phyloP scores from a whole-genome alignment of 2,113 vertebrate species.

The Gallinago paraguaiae region DNA sequence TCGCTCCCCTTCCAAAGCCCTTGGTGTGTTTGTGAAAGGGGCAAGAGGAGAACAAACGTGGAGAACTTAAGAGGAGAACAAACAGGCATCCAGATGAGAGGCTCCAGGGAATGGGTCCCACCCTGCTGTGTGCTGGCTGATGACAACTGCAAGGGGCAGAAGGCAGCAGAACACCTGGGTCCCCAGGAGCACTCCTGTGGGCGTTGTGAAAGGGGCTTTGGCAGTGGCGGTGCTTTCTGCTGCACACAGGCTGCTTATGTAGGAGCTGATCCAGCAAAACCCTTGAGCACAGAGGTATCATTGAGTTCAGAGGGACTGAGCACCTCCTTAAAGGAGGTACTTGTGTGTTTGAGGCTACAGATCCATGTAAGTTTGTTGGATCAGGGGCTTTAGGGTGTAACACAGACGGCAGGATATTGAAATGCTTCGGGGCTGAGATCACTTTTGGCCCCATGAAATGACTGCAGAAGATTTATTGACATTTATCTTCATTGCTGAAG shows the following conservation, averaged over 20 bases:
- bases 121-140: not conserved
- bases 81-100: not conserved
- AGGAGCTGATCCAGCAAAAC: not conserved
- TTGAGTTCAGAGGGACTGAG: not conserved
- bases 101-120: not conserved
- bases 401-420: not conserved
- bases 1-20: not conserved
- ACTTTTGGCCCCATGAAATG: not conserved
- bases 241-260: not conserved
- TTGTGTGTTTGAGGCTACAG: not conserved
- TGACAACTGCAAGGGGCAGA: not conserved
- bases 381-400: not conserved
- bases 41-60: not conserved
- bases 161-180: not conserved
- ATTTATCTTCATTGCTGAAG: conserved; percentile 31
- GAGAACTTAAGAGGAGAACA: too few species aligned
- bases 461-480: not conserved
- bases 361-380: not conserved
- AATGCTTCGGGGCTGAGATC: conserved; percentile 56
- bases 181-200: not conserved
- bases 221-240: not conserved
- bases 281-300: not conserved
- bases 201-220: not conserved
- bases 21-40: not conserved
- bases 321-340: not conserved